Conservation (phyloP, 2,113 vertebrate genomes). For the Larimichthys crocea region DNA sequence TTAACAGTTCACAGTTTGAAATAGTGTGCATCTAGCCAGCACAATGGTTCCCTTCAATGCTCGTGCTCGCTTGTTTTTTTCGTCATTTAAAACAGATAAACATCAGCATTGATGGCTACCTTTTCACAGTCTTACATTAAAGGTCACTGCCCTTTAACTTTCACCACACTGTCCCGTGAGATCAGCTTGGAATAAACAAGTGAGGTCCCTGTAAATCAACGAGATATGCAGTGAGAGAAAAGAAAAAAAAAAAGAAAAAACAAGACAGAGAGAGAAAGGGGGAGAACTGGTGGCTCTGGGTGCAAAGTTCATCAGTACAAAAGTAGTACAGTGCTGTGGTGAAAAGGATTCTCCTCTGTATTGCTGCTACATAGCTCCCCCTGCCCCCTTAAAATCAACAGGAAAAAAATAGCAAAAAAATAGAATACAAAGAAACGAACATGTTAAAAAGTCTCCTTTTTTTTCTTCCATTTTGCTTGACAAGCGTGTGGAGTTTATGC, state of each 20-base stretch:
- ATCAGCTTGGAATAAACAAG: slow-evolving; percentile 64
- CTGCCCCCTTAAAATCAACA: slow-evolving; percentile 69
- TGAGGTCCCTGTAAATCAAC: slow-evolving; percentile 73
- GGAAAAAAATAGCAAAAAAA: slow-evolving; percentile 60
- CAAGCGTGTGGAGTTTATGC: slow-evolving; percentile 79
- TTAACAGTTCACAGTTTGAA: slow-evolving; percentile 75
- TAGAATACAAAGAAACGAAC: slow-evolving; percentile 64
- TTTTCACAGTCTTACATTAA: slow-evolving; percentile 58
- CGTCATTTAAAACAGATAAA: slow-evolving; percentile 47
- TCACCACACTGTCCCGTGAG: slow-evolving; percentile 45
- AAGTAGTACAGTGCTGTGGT: slow-evolving; percentile 86
- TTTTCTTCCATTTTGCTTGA: slow-evolving; percentile 71
- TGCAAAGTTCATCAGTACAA: slow-evolving; percentile 83
- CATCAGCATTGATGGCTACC: slow-evolving; percentile 54
- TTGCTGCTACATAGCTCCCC: slow-evolving; percentile 86
- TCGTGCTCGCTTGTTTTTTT: slow-evolving; percentile 5
- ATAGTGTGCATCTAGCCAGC: slow-evolving; percentile 53
- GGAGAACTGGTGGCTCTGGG: slow-evolving; percentile 82
- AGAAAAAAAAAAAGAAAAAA: neutral
- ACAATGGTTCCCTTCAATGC: slow-evolving; percentile 47
- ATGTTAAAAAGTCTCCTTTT: slow-evolving; percentile 72
- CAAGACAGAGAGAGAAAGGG: slow-evolving; percentile 64
- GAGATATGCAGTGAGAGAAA: slow-evolving; percentile 59
- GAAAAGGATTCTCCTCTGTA: slow-evolving; percentile 83
- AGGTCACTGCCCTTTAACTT: slow-evolving; percentile 35